Evolutionary conservation across 1,140 invertebrate species (phyloP).

Genomic region (Drosophila sulfurigaster): DNA sequence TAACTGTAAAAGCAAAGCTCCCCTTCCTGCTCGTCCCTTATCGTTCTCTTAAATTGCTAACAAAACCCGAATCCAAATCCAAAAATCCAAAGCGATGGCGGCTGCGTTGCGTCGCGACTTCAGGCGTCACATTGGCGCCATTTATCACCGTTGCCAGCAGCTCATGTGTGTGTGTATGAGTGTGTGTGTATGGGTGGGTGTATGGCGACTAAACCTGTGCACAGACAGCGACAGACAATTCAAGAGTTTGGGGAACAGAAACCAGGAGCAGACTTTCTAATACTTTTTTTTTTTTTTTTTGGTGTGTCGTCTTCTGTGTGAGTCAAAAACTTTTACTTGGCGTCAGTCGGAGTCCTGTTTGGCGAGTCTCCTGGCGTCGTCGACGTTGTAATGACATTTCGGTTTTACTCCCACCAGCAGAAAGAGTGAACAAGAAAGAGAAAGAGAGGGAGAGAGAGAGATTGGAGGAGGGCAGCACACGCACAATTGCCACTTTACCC

Average conservation of each 20-base stretch:
- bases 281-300: slow-evolving; percentile 49
- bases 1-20: slow-evolving; percentile 74
- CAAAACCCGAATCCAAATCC: slow-evolving; percentile 26
- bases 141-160: slow-evolving; percentile 82
- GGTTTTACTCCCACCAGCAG: slow-evolving; percentile 35
- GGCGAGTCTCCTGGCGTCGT: slow-evolving; percentile 61
- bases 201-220: slow-evolving; percentile 72
- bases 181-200: slow-evolving; percentile 9
- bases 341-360: slow-evolving; percentile 68
- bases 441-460: background rate
- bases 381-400: slow-evolving; percentile 74
- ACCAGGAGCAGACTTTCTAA: slow-evolving; percentile 64
- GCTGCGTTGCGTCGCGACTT: slow-evolving; percentile 73
- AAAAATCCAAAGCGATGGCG: slow-evolving; percentile 57
- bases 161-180: slow-evolving; percentile 49
- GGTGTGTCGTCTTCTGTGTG: slow-evolving; percentile 22
- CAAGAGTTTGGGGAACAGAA: slow-evolving; percentile 7
- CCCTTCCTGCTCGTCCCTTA: slow-evolving; percentile 22
- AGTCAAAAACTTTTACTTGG: slow-evolving; percentile 79
- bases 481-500: slow-evolving; percentile 60
- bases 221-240: slow-evolving; percentile 52
- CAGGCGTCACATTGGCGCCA: slow-evolving; percentile 83
- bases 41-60: slow-evolving; percentile 1
- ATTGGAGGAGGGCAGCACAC: slow-evolving; percentile 19
- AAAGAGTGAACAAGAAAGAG: background rate